Base-by-base conservation (phyloP, 2,797 vertebrate species). In the Lepidocolaptes lacrymiger region DNA sequence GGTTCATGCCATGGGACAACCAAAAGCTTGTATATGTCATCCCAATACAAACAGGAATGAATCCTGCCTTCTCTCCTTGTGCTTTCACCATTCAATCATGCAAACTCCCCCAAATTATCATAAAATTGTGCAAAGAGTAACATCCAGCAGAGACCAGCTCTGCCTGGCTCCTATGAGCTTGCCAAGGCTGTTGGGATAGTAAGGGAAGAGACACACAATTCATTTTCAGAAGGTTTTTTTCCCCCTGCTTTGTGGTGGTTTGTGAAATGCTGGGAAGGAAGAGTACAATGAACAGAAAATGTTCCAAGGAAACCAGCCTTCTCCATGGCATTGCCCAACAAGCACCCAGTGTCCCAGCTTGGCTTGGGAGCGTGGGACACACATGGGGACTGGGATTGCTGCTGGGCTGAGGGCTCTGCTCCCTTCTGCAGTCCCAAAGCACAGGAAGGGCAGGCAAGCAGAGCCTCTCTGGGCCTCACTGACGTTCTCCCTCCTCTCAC, bases 61-160 rank as follows among this genome's bases (percentile, higher is more conserved):
- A 63, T 69, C 58, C 51, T 48, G 28, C 21, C 36, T 75, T 91
- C 49, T 20, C 22, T 90, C 37, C 59, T n/a, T 43, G 32, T 90
- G 69, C 32, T 82, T 92, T 71, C 74, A 79, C 76, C 41, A 36
- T 68, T 69, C 0, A 2, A 49, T 49, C 55, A 10, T 54, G 52
- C 36, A 76, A 51, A 87, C 36, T 76, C 37, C 49, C 56, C 51
- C 12, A 67, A 5, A 95, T 67, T 43, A 61, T 26, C 55, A 63
- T 44, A 16, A 66, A 81, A 54, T 71, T 95, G 54, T 90, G 44
- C 69, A 76, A 39, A 93, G 71, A 74, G 24, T 12, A 44, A 12
- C 34, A 90, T 88, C 88, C 95, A 88, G 83, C 90, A 93, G 74
- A 83, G 90, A 95, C 83, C 90, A 93, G 89, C 78, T 89, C 83